Base-by-base conservation (phyloP, 2,797 vertebrate species). In the Malurus leucopterus region DNA sequence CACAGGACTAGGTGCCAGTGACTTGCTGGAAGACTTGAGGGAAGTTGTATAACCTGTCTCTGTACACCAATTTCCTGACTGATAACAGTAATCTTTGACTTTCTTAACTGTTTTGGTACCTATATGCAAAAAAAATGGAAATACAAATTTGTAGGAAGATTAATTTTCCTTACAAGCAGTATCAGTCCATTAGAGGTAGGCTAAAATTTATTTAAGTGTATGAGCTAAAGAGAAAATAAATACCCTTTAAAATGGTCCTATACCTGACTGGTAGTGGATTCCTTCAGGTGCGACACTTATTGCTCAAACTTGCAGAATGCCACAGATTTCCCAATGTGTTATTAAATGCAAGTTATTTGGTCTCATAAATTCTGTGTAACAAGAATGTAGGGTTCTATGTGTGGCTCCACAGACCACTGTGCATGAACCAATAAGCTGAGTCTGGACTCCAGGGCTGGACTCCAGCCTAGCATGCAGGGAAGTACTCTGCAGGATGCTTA, bases 321-420 rank as follows among this genome's bases (percentile, higher is more conserved):
- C 36, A 65, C 34, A 44, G 8, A 71, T 90, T 88, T 94, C 78
- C 65, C 58, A 93, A 55, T 27, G 23, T 61, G 24, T 75, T 65
- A 68, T 54, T 85, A 77, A 84, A 87, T 32, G 26, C 29, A 22
- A 26, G 30, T 43, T 88, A 76, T 30, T 1, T 0, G 50, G 64
- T 83, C 38, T 71, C 68, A 58, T 9, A 44, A 79, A 43, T 30
- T 47, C 54, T 69, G 46, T 0, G 0, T 55, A 80, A 83, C 36
- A 65, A 64, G 34, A 47, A 64, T 14, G 27, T 3, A 41, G 50
- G 4, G 38, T 13, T 82, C 41, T 20, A 57, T 43, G 9, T 21
- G 40, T 1, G 2, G 53, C 36, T 86, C 49, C 58, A 15, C 24
- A 79, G n/a, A 86, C 38, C 20, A 80, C 34, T 2, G 21, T 3